A percentile compares a stretch with the other conserved stretches of the same genome.
These are phyloP conservation scores for Pachliopta kotzebuea DNA, from an alignment of 2,888 invertebrate genomes.

Conservation along the genomic window DNA sequence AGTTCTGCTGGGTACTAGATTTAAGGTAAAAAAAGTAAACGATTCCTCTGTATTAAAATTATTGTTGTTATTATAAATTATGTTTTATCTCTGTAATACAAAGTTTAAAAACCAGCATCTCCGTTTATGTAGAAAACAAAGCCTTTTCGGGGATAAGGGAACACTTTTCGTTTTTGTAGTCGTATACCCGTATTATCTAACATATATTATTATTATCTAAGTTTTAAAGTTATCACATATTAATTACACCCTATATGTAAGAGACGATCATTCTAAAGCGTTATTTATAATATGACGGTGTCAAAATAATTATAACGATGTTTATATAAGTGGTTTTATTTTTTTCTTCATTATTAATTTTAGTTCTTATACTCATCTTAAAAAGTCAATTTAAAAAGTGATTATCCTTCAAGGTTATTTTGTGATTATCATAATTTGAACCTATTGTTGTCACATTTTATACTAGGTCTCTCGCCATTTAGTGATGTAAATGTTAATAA, in stretches of 20 bases:
- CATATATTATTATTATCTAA: conserved; percentile 4
- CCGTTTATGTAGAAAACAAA: neutral
- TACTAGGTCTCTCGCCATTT: too few species aligned
- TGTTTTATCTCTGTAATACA: neutral
- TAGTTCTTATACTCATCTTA: too few species aligned
- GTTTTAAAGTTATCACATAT: conserved; percentile 24
- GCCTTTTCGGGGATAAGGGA: conserved; percentile 40
- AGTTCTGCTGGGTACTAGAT: conserved; percentile 65
- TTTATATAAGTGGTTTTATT: conserved; percentile 68
- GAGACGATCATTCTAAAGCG: conserved; percentile 46
- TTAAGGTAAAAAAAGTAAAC: conserved; percentile 33
- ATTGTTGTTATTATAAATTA: neutral
- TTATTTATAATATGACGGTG: conserved; percentile 70
- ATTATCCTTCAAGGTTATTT: too few species aligned
- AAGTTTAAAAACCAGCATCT: neutral
- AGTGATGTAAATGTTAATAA: too few species aligned
- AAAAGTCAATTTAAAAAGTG: too few species aligned
- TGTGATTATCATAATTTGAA: too few species aligned
- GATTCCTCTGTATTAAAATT: neutral
- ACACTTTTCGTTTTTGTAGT: conserved; percentile 32
- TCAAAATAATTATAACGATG: conserved; percentile 76
- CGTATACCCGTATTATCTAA: conserved; percentile 2
- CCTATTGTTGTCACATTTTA: too few species aligned
- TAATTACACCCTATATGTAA: conserved; percentile 33
- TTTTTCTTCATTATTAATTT: conserved; percentile 13